Evolutionary conservation across 2,797 vertebrate genomes (phyloP).

Genomic region (Yasuhikotakia modesta): DNA sequence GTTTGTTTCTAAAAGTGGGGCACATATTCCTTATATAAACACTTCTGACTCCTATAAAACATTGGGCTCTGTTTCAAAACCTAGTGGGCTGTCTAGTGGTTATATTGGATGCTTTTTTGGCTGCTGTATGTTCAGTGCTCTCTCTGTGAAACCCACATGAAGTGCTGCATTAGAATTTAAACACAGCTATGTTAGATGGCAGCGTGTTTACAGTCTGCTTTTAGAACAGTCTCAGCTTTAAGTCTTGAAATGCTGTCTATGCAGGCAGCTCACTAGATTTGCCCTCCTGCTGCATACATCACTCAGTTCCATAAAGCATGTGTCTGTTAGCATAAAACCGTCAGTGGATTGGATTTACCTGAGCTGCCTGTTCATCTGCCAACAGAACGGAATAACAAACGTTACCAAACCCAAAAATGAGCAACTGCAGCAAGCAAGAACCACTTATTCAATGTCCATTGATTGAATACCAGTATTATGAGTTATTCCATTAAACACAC

Average conservation of each 20-base stretch:
- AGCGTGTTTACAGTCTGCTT: too few relatives aligned
- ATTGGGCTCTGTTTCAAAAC: not conserved
- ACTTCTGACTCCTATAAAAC: not conserved
- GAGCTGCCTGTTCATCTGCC: too few relatives aligned
- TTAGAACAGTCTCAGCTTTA: too few relatives aligned
- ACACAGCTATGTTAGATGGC: too few relatives aligned
- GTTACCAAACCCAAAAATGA: not conserved
- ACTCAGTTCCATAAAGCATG: not conserved
- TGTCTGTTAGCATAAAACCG: not conserved
- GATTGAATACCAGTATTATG: not conserved
- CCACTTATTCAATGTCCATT: constrained; percentile 18
- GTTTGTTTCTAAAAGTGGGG: not conserved
- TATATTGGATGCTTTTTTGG: too few relatives aligned
- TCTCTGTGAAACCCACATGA: too few relatives aligned
- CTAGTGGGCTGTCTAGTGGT: not conserved
- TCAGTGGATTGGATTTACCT: not conserved
- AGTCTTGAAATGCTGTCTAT: not conserved
- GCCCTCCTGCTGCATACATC: not conserved
- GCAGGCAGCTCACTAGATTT: not conserved
- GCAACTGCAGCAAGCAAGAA: not conserved
- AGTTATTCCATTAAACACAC: not conserved
- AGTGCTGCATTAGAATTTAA: too few relatives aligned
- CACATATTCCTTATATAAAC: constrained; percentile 1
- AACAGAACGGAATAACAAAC: too few relatives aligned
- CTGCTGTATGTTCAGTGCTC: too few relatives aligned